Evolutionary conservation across 2,113 vertebrate genomes (phyloP).

Genomic region (Synchiropus splendidus): DNA sequence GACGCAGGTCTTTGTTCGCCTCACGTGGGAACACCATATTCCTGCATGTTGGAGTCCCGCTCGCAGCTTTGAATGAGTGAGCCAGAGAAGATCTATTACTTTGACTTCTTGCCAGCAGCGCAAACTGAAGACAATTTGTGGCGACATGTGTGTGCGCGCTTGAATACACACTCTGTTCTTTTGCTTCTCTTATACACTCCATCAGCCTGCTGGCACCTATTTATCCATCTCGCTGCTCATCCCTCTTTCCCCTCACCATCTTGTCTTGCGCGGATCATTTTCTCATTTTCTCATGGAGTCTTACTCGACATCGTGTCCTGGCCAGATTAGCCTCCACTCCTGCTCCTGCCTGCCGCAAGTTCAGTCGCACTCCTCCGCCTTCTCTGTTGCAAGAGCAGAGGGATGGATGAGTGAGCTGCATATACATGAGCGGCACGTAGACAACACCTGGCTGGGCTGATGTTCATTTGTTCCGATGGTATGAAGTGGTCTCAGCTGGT

Average conservation of each 20-base stretch:
- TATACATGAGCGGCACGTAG: slow-evolving; percentile 8
- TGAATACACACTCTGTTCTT: background rate
- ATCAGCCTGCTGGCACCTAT: slow-evolving; percentile 12
- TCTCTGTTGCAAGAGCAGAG: background rate
- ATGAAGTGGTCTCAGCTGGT: slow-evolving; percentile 8
- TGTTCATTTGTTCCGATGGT: slow-evolving; percentile 25
- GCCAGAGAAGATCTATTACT: background rate
- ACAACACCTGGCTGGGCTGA: slow-evolving; percentile 25
- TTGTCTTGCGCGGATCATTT: background rate
- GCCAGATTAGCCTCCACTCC: slow-evolving; percentile 13
- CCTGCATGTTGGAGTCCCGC: background rate
- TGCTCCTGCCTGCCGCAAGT: slow-evolving; percentile 12
- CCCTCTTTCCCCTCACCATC: slow-evolving; percentile 13
- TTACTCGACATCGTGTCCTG: slow-evolving; percentile 16
- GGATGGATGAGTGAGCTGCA: slow-evolving; percentile 6
- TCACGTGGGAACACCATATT: slow-evolving; percentile 1
- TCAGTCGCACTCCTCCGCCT: slow-evolving; percentile 22
- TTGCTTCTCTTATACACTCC: slow-evolving; percentile 1
- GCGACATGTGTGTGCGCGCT: background rate
- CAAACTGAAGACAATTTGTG: slow-evolving; percentile 7
- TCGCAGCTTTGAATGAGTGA: slow-evolving; percentile 6
- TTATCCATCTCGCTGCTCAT: slow-evolving; percentile 10
- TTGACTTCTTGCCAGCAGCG: slow-evolving; percentile 13
- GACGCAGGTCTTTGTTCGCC: slow-evolving; percentile 14
- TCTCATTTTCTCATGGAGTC: background rate